Percentiles rank a stretch among this genome's conserved stretches.
Conservation (phyloP, 2,797 vertebrate species). For the Darevskia mixta region DNA sequence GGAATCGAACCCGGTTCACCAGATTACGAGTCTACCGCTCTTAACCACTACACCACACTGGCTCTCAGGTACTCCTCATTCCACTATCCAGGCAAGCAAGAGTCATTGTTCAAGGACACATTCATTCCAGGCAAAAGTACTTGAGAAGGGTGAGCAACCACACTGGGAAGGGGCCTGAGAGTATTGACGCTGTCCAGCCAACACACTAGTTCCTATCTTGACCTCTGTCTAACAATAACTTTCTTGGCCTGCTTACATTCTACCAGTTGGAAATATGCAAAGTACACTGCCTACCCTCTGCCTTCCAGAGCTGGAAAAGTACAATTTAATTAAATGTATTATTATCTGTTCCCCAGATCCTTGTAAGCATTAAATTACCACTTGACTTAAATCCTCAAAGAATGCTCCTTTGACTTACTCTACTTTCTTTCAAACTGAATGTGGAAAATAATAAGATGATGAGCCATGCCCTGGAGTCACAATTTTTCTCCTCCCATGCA, state of each 20-base stretch:
- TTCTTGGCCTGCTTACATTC: not conserved
- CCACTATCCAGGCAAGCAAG: no score
- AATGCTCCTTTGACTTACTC: slow-evolving; percentile 13
- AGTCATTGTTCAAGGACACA: no score
- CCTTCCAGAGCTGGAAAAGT: not conserved
- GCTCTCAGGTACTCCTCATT: no score
- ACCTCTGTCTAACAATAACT: not conserved
- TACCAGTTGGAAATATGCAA: slow-evolving; percentile 3
- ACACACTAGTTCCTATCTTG: fast-evolving
- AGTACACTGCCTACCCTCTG: fast-evolving
- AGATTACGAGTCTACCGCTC: no score
- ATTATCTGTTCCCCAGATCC: not conserved
- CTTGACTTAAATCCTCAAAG: slow-evolving; percentile 16
- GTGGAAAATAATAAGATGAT: slow-evolving; percentile 20
- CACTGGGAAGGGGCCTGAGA: not conserved
- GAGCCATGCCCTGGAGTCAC: not conserved
- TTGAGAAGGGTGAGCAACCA: no score
- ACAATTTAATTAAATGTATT: slow-evolving; percentile 24
- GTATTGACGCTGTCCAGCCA: not conserved
- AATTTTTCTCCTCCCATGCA: not conserved
- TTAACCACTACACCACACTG: no score
- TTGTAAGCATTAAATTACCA: slow-evolving; percentile 26
- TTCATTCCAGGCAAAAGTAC: no score
- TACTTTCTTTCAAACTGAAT: not conserved
- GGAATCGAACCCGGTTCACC: no score